A percentile compares a stretch with the other conserved stretches of the same genome.
These are phyloP conservation scores for Tiliacea citrago DNA, from an alignment of 2,888 invertebrate species.

Conservation along the genomic window DNA sequence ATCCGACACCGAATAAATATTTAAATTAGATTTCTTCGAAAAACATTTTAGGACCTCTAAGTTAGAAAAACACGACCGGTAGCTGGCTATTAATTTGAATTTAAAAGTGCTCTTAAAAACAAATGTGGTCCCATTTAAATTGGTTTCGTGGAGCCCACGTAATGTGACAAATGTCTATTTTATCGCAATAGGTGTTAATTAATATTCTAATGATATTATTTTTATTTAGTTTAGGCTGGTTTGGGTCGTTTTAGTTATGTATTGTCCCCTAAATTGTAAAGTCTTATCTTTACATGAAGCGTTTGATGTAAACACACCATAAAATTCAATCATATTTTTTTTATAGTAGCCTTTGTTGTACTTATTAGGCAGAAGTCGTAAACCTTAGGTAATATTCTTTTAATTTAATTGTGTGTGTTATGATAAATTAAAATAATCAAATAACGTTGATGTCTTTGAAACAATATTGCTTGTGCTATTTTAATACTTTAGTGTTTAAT, in stretches of 20 bases:
- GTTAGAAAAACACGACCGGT: conserved; percentile 59
- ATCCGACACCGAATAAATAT: conserved; percentile 76
- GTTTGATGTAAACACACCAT: conserved; percentile 39
- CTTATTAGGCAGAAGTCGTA: background rate
- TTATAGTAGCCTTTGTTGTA: conserved; percentile 9
- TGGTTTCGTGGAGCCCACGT: conserved; percentile 41
- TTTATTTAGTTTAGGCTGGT: conserved; percentile 20
- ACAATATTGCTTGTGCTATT: background rate
- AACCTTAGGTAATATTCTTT: background rate
- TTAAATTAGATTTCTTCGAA: conserved; percentile 68
- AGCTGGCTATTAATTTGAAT: conserved; percentile 66
- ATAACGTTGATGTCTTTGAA: background rate
- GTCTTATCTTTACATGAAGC: conserved; percentile 43
- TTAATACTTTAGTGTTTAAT: background rate
- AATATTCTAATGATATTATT: conserved; percentile 57
- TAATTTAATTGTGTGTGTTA: background rate
- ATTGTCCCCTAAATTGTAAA: conserved; percentile 24
- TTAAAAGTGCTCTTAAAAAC: conserved; percentile 62
- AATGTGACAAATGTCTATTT: conserved; percentile 63
- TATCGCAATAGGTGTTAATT: conserved; percentile 63
- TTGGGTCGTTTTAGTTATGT: conserved; percentile 21
- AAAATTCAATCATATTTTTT: conserved; percentile 27
- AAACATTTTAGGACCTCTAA: conserved; percentile 61
- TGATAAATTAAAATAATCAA: background rate
- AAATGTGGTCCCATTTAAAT: conserved; percentile 63